Base-by-base conservation (phyloP, 1,140 invertebrate genomes). In the Pogonomyrmex californicus region DNA sequence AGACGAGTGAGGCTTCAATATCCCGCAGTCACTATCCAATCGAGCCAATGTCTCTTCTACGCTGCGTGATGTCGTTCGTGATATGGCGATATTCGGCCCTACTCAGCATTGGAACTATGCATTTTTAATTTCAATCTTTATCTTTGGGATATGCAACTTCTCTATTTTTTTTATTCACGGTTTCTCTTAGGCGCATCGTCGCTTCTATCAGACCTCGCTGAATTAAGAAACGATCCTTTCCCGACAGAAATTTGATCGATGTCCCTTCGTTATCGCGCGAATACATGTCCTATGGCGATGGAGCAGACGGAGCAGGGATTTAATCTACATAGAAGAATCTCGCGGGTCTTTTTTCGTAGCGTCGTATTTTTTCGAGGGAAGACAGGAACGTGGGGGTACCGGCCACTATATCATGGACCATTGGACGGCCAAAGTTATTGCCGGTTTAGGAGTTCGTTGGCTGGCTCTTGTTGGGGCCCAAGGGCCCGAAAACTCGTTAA, bases 401-500 rank as follows among this genome's bases (percentile, higher is more conserved):
- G 49, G 75, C n/a, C 85, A 60, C 62, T 71, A 81, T 85, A 90
- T 90, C 89, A 90, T 44, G 86, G 58, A 23, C 91, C 88, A 90
- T 91, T 90, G 86, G 89, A 87, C 90, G 88, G 89, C 86, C 87
- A 77, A 91, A 93, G 79, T 93, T 92, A 93, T 93, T 86, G 85
- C 86, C 51, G 87, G 85, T 85, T 93, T 93, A 93, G 89, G 79
- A 90, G 87, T 90, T 91, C 86, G 73, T 85, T 86, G 73, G 76
- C 12, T 83, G 76, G 58, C 17, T 44, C 49, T 62, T 54, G 78
- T 49, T 36, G 87, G 88, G 54, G 30, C 54, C 85, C 86, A 73
- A 85, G 86, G 91, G 90, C 87, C 90, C 81, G 85, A 91, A 94
- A 93, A 92, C 92, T 93, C 91, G 92, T 93, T 94, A 92, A 90